These are phyloP conservation scores for Eospalax fontanierii DNA, from an alignment of 2,797 vertebrate species.

Conservation along the genomic window DNA sequence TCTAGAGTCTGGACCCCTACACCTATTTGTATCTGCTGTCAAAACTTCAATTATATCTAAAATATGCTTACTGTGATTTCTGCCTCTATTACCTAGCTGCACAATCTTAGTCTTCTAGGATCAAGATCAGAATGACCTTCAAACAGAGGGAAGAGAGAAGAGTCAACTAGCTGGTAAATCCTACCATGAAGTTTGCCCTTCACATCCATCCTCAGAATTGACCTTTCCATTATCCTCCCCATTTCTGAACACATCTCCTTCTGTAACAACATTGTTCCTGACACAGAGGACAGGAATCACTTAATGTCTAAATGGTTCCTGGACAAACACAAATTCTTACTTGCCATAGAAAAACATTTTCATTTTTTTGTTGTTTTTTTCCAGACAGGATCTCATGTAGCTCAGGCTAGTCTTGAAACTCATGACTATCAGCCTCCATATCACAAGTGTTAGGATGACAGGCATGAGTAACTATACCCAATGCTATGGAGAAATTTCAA, in stretches of 20 bases:
- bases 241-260: neutral
- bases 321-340: slow-evolving; percentile 29
- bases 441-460: neutral
- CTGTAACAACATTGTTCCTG: neutral
- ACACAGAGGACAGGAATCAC: slow-evolving; percentile 13
- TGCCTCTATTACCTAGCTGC: neutral
- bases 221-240: neutral
- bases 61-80: neutral
- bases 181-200: neutral
- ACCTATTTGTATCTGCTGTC: neutral
- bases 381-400: neutral
- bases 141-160: neutral
- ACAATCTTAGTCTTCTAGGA: slow-evolving; percentile 32
- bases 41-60: slow-evolving; percentile 50
- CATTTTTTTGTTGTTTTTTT: neutral
- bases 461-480: neutral
- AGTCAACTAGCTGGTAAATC: neutral
- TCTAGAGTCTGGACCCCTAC: slow-evolving; percentile 18
- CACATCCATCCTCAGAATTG: neutral
- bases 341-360: neutral
- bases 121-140: slow-evolving; percentile 52
- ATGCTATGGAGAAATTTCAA: neutral
- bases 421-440: neutral
- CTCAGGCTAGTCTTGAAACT: neutral
- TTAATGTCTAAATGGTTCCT: neutral